Evolutionary conservation across 2,113 vertebrate genomes (phyloP).

Genomic region (Cephalopholis sonnerati): DNA sequence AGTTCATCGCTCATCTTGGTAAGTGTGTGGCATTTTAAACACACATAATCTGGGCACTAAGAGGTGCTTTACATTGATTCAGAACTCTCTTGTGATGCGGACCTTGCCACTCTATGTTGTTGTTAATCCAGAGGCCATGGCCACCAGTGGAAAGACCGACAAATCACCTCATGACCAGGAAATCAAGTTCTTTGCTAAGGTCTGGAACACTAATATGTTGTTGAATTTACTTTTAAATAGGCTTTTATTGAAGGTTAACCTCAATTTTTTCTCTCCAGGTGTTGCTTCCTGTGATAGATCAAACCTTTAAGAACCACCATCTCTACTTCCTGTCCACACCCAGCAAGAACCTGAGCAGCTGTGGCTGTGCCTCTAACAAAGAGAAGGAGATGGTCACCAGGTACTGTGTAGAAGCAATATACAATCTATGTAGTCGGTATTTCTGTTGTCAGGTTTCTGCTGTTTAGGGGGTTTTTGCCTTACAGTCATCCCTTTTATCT

Average conservation of each 20-base stretch:
- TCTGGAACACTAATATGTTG: constrained; percentile 67
- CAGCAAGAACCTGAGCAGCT: constrained; percentile 92
- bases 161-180: constrained; percentile 98
- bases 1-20: constrained; percentile 98
- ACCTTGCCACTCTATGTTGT: background rate
- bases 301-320: constrained; percentile 96
- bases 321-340: constrained; percentile 97
- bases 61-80: background rate
- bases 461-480: background rate
- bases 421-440: background rate
- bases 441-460: background rate
- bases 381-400: constrained; percentile 99
- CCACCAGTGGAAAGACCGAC: constrained; percentile 95
- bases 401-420: constrained; percentile 73
- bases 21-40: constrained; percentile 67
- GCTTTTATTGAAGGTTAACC: background rate
- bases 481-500: background rate
- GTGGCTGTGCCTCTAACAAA: constrained; percentile 96
- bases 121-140: constrained; percentile 91
- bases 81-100: background rate
- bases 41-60: background rate
- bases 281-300: constrained; percentile 93
- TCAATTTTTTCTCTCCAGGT: constrained; percentile 82
- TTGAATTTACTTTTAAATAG: background rate
- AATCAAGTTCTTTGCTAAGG: constrained; percentile 99